Conservation (phyloP, 2,888 invertebrate species). For the Chrysodeixis includens region DNA sequence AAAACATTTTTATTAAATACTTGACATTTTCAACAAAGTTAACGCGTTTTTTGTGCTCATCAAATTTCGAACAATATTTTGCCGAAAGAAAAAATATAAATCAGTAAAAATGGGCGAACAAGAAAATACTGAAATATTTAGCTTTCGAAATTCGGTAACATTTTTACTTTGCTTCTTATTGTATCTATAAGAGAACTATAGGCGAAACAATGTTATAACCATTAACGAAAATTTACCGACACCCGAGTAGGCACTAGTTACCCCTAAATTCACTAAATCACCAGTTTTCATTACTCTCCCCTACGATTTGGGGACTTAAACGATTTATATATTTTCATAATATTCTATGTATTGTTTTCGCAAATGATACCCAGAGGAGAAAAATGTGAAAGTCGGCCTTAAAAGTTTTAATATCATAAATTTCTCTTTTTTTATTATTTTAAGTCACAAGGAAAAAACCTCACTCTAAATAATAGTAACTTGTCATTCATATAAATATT, state of each 20-base stretch:
- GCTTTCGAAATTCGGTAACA: neutral
- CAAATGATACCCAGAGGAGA: constrained; percentile 18
- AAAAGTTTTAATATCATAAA: no score
- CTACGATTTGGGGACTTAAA: constrained; percentile 52
- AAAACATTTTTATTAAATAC: constrained; percentile 36
- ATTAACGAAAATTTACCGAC: constrained; percentile 60
- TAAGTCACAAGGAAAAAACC: no score
- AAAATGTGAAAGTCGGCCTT: no score
- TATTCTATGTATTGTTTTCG: constrained; percentile 18
- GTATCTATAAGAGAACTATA: constrained; percentile 37
- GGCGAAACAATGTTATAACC: constrained; percentile 55
- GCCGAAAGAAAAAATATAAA: neutral
- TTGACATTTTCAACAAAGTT: constrained; percentile 14
- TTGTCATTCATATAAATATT: no score
- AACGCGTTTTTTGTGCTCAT: neutral
- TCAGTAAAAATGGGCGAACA: neutral
- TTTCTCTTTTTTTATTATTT: no score
- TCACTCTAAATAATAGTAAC: no score
- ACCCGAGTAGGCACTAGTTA: constrained; percentile 25
- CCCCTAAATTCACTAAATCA: constrained; percentile 65
- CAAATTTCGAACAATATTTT: constrained; percentile 5
- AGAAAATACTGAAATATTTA: neutral
- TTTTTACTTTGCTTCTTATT: neutral
- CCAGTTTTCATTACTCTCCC: constrained; percentile 64
- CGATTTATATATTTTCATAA: constrained; percentile 56